Evolutionary conservation across 2,797 vertebrate genomes (phyloP).

Genomic region (Chelon auratus): DNA sequence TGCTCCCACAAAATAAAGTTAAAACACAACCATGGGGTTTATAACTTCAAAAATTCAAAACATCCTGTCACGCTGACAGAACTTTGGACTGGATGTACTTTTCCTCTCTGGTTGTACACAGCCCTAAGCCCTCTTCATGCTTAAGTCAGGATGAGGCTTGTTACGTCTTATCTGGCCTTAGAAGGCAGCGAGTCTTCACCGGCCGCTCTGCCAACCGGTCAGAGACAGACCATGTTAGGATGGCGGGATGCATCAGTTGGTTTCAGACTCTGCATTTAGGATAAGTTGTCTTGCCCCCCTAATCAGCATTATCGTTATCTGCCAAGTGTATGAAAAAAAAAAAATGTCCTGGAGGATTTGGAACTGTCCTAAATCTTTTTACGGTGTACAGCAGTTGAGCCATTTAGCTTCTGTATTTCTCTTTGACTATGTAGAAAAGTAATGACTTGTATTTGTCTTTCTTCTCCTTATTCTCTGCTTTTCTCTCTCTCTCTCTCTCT

Average conservation of each 20-base stretch:
- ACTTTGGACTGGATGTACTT: conserved; percentile 49
- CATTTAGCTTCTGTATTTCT: not conserved
- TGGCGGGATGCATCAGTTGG: conserved; percentile 36
- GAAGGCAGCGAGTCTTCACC: conserved; percentile 54
- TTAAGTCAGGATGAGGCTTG: conserved; percentile 16
- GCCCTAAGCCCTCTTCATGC: conserved; percentile 27
- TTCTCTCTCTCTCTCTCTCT: not conserved
- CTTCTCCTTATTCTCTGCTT: not conserved
- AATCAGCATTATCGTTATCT: conserved; percentile 29
- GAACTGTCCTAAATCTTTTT: conserved; percentile 9
- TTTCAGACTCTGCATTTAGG: conserved; percentile 18
- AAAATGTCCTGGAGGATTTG: conserved; percentile 27
- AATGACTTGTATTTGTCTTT: conserved; percentile 12
- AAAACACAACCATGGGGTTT: conserved; percentile 32
- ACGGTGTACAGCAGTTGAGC: not conserved
- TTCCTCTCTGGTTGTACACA: conserved; percentile 42
- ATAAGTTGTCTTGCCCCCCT: conserved; percentile 26
- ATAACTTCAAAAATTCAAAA: conserved; percentile 52
- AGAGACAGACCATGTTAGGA: conserved; percentile 57
- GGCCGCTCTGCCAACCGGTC: conserved; percentile 30
- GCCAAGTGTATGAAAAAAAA: conserved; percentile 31
- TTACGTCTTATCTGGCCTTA: conserved; percentile 58
- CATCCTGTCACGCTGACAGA: conserved; percentile 41
- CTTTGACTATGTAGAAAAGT: not conserved
- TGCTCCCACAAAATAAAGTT: conserved; percentile 41